Conservation (phyloP, 2,113 vertebrate species). For the Phrynosoma blainvillii region DNA sequence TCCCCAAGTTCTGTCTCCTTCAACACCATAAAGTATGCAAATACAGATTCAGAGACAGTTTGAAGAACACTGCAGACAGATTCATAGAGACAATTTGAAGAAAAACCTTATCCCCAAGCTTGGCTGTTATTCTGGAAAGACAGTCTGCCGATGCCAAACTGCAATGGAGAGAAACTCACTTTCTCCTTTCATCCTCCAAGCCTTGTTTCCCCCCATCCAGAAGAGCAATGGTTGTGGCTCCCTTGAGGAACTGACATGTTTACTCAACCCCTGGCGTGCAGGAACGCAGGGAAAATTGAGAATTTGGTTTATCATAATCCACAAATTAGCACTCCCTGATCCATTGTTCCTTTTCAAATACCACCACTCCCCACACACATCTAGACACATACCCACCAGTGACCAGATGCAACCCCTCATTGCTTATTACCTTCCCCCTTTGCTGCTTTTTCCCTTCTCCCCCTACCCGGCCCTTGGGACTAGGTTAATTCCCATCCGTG, state of each 20-base stretch:
- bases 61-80: too few relatives aligned
- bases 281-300: constrained; percentile 28
- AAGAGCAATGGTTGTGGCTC: not conserved
- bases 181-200: not conserved
- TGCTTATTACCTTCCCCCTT: not conserved
- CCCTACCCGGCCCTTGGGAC: not conserved
- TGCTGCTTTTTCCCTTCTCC: not conserved
- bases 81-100: too few relatives aligned
- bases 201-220: not conserved
- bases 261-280: not conserved
- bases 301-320: constrained; percentile 19
- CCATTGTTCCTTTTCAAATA: not conserved
- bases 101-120: too few relatives aligned
- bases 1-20: too few relatives aligned
- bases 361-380: not conserved
- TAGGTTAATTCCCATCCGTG: constrained; percentile 28
- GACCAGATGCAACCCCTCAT: constrained; percentile 13
- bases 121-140: not conserved
- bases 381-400: not conserved
- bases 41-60: too few relatives aligned
- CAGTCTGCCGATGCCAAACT: not conserved
- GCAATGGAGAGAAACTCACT: not conserved
- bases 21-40: too few relatives aligned
- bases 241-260: not conserved
- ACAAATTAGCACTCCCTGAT: constrained; percentile 10